Base-by-base conservation (phyloP, 2,113 vertebrate genomes). In the Arothron firmamentum region DNA sequence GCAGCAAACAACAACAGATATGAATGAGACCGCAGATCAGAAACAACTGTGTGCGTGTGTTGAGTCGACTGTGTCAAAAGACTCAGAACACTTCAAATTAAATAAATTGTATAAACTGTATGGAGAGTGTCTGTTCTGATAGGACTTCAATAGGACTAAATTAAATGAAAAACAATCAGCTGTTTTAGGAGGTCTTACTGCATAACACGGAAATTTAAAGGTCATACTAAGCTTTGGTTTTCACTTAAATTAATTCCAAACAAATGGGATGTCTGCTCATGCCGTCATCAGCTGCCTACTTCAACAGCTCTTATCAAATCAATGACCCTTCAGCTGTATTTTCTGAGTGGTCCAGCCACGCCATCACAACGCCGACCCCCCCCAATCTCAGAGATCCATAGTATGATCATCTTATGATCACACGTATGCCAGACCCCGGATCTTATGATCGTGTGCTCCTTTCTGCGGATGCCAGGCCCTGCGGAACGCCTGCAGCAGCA, bases 351-450 rank as follows among this genome's bases (percentile, higher is more conserved):
- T 41, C 41, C 17, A 38, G 14, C 56, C 19, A 11, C 52, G 12
- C n/a, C n/a, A 48, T 10, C 48, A 46, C 59, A 62, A 38, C 11
- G 66, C 51, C 1, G 4, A 77, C 59, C 67, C 34, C 34, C 65
- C 59, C 78, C 68, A 56, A 75, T 75, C 62, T 65, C 46, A 17
- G 50, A 45, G 56, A 65, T 25, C 43, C 31, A 19, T 59, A 73
- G 61, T 70, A 65, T 18, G 74, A 78, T 51, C 18, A 47, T 65
- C 62, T 74, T 70, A 82, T 57, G 69, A 78, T 77, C 80, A 65
- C 66, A 74, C n/a, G n/a, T 25, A 25, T 25, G 3, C 25, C 25
- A 25, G 25, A 28, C 6, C 25, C 25, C 25, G 4, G 25, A 28
- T 67, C 48, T 70, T 61, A 52, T 62, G 73, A 82, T 81, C 67